Conservation (phyloP, 2,113 vertebrate genomes). For the Gadus chalcogrammus region DNA sequence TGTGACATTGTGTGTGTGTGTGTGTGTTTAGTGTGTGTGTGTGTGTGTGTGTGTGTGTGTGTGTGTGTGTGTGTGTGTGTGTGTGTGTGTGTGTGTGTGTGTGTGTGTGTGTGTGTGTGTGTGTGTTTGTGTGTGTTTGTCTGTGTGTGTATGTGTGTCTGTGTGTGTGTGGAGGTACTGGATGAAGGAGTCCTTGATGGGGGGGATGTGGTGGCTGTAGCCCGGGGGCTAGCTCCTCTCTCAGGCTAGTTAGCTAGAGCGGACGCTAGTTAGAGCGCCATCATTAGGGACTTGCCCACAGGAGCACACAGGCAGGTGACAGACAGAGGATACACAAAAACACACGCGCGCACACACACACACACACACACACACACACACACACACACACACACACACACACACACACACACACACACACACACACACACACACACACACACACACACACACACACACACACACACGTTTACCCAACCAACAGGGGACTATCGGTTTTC, state of each 20-base stretch:
- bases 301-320: slow-evolving; percentile 67
- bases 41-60: slow-evolving; percentile 55
- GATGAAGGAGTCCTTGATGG: slow-evolving; percentile 78
- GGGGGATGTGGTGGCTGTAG: slow-evolving; percentile 76
- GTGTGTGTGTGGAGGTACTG: slow-evolving; percentile 69
- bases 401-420: not conserved
- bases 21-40: too few relatives aligned
- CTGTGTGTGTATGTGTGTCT: slow-evolving; percentile 52
- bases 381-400: not conserved
- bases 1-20: too few relatives aligned
- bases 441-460: too few relatives aligned
- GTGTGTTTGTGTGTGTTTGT: too few relatives aligned
- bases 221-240: slow-evolving; percentile 76
- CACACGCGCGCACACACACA: not conserved
- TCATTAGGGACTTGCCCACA: slow-evolving; percentile 74
- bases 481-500: too few relatives aligned
- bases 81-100: not conserved
- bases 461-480: too few relatives aligned
- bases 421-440: too few relatives aligned
- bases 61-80: too few relatives aligned
- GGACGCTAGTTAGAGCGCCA: slow-evolving; percentile 56
- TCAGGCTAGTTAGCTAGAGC: slow-evolving; percentile 74
- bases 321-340: slow-evolving; percentile 57
- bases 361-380: slow-evolving; percentile 5
- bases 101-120: slow-evolving; percentile 36